Percentiles rank a stretch among this genome's conserved stretches.
Evolutionary conservation across 2,797 vertebrate species (phyloP).

Genomic region (Pseudocheirus occidentalis): DNA sequence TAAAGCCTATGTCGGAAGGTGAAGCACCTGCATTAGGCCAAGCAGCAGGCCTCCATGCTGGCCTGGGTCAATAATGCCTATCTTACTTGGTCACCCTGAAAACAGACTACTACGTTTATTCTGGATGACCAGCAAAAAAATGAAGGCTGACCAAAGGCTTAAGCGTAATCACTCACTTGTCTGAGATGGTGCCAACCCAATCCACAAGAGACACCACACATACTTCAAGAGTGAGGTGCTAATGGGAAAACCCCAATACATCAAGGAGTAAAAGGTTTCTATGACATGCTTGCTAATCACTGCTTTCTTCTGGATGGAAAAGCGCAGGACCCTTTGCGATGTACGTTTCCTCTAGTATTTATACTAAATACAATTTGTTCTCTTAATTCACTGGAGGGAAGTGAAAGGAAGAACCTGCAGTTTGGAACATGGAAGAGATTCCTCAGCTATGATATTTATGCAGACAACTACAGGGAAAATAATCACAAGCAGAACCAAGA

Average conservation of each 20-base stretch:
- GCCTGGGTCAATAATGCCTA: conserved; percentile 27
- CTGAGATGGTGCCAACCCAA: conserved; percentile 47
- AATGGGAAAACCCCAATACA: conserved; percentile 6
- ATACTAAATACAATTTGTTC: conserved; percentile 7
- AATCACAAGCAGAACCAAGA: conserved; percentile 12
- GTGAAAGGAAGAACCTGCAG: conserved; percentile 12
- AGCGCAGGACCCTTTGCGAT: not conserved
- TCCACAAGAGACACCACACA: conserved; percentile 14
- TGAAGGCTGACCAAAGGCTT: conserved; percentile 28
- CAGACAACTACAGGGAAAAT: conserved; percentile 5
- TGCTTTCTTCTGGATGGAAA: not conserved
- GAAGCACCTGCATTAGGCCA: conserved; percentile 25
- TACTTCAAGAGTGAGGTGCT: conserved; percentile 32
- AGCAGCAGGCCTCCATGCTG: not conserved
- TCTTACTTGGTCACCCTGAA: conserved; percentile 58
- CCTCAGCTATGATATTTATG: not conserved
- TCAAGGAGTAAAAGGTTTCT: not conserved
- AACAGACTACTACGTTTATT: conserved; percentile 30
- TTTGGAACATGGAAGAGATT: conserved; percentile 15
- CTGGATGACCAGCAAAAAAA: conserved; percentile 47
- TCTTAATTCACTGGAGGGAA: conserved; percentile 37
- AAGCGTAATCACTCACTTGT: conserved; percentile 52
- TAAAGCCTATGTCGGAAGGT: conserved; percentile 47
- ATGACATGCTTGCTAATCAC: not conserved
- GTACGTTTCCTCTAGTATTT: not conserved